phyloP scores from a whole-genome alignment of 1,140 invertebrate species.

The Ephestia elutella region DNA sequence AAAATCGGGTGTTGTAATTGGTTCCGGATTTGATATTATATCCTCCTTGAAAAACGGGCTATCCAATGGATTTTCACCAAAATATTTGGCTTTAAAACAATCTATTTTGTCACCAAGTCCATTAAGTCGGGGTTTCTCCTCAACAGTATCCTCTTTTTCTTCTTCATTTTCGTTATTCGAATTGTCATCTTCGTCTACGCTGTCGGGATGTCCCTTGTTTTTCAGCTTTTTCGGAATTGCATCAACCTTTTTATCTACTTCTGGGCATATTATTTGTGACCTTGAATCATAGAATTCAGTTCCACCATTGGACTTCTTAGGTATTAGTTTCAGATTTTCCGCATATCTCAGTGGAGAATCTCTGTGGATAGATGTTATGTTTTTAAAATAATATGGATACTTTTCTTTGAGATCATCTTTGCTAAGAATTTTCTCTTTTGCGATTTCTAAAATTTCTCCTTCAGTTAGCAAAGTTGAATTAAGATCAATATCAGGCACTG shows the following conservation, averaged over 20 bases:
- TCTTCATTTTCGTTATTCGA: slow-evolving; percentile 28
- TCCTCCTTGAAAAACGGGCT: slow-evolving; percentile 83
- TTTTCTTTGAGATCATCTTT: slow-evolving; percentile 42
- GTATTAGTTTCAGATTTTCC: slow-evolving; percentile 74
- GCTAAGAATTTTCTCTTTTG: slow-evolving; percentile 27
- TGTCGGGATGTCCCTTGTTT: slow-evolving; percentile 52
- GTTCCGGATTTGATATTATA: slow-evolving; percentile 54
- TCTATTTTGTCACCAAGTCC: slow-evolving; percentile 83
- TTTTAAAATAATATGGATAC: slow-evolving; percentile 74
- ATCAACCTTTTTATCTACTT: slow-evolving; percentile 71
- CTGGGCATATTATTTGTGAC: slow-evolving; percentile 62
- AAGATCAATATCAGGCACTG: slow-evolving; percentile 43
- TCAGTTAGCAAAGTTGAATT: slow-evolving; percentile 41
- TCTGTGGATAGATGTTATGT: slow-evolving; percentile 51
- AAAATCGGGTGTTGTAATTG: slow-evolving; percentile 35
- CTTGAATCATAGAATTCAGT: slow-evolving; percentile 78
- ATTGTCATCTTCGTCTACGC: slow-evolving; percentile 25
- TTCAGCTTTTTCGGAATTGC: slow-evolving; percentile 73
- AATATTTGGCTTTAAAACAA: slow-evolving; percentile 83
- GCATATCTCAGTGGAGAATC: slow-evolving; percentile 77
- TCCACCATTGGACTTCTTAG: slow-evolving; percentile 72
- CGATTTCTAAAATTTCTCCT: slow-evolving; percentile 34
- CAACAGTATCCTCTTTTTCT: slow-evolving; percentile 33
- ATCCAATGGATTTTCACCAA: slow-evolving; percentile 82
- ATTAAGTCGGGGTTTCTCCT: slow-evolving; percentile 49